These are phyloP conservation scores for Microctonus aethiopoides DNA, from an alignment of 2,888 invertebrate species.

Conservation along the genomic window DNA sequence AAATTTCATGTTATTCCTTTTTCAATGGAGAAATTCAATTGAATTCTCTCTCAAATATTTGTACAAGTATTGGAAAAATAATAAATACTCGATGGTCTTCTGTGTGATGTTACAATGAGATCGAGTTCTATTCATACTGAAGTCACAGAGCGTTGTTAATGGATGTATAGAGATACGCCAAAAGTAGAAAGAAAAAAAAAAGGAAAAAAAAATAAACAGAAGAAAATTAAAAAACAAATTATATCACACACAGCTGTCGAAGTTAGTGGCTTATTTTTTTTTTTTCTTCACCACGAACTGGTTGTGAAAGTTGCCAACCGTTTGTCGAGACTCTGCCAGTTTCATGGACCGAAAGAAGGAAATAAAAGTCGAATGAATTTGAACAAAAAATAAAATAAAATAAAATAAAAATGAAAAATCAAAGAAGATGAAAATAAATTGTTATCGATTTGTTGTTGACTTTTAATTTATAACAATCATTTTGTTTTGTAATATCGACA, in stretches of 20 bases:
- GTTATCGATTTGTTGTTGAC: background rate
- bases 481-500: background rate
- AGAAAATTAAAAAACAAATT: too few species aligned
- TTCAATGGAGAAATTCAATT: too few species aligned
- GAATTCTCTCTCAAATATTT: too few species aligned
- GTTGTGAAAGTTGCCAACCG: conserved; percentile 2
- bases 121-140: too few species aligned
- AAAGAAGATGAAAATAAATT: background rate
- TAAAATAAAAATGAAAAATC: background rate
- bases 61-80: too few species aligned
- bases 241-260: too few species aligned
- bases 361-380: background rate
- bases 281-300: background rate
- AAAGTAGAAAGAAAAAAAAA: background rate
- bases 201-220: background rate
- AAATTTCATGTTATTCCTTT: too few species aligned
- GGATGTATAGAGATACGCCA: too few species aligned
- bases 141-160: too few species aligned
- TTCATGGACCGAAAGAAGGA: background rate
- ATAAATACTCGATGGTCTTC: too few species aligned
- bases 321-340: background rate
- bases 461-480: background rate
- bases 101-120: too few species aligned
- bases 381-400: background rate
- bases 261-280: background rate